A percentile compares a stretch with the other conserved stretches of the same genome.
These are phyloP conservation scores for Loris lydekkerianus DNA, from an alignment of 2,797 vertebrate genomes.

Conservation along the genomic window DNA sequence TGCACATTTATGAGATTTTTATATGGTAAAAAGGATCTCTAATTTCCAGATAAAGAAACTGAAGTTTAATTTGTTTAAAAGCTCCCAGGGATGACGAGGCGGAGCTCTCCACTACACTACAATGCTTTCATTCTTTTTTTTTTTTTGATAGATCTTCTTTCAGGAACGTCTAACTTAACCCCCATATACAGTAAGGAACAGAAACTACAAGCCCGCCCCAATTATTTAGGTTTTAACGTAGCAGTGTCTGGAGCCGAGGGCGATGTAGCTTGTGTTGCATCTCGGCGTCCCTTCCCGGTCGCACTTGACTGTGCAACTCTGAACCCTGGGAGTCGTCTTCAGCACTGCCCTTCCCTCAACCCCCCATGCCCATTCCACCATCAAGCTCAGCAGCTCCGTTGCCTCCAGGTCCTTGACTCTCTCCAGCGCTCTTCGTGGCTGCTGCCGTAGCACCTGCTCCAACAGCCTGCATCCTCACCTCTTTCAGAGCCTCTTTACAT, in stretches of 20 bases:
- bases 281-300: not conserved
- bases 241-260: not conserved
- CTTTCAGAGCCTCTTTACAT: not conserved
- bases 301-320: not conserved
- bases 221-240: conserved; percentile 4
- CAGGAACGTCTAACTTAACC: conserved; percentile 30
- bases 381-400: not conserved
- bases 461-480: not conserved
- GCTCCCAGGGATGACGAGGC: not conserved
- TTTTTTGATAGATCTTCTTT: not conserved
- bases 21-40: not conserved
- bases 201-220: not conserved
- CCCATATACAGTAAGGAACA: not conserved
- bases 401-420: not conserved
- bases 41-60: not conserved
- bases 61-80: not conserved
- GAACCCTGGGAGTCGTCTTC: not conserved
- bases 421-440: not conserved
- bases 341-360: not conserved
- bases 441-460: not conserved
- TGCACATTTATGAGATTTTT: not conserved
- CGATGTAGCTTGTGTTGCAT: not conserved
- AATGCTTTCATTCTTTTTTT: not conserved
- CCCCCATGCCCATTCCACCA: not conserved
- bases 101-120: not conserved